Conservation (phyloP, 1,140 invertebrate species). For the Rhopalosiphum maidis region DNA sequence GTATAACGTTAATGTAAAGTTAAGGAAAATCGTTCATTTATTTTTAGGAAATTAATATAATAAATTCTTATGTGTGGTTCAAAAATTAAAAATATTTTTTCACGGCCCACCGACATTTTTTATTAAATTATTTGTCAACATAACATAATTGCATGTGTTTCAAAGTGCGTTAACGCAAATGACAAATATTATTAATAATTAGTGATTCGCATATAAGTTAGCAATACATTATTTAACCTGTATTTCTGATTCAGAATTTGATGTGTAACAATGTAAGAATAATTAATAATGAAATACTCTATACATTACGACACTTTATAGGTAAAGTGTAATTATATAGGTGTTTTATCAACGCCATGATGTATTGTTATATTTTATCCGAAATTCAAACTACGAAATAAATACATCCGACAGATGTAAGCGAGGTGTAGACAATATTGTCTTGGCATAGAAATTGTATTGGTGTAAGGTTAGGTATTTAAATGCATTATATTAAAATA, state of each 20-base stretch:
- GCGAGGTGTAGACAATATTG: not conserved
- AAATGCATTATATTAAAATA: not conserved
- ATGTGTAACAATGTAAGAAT: not conserved
- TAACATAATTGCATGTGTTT: not conserved
- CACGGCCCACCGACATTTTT: not conserved
- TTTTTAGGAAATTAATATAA: not conserved
- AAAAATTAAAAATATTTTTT: not conserved
- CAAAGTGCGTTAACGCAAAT: not conserved
- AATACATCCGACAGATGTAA: not conserved
- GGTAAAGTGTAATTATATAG: not conserved
- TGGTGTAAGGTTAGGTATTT: not conserved
- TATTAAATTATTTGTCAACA: not conserved
- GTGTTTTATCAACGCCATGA: not conserved
- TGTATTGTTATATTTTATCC: not conserved
- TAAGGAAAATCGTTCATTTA: not conserved
- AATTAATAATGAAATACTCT: constrained; percentile 10
- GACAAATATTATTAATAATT: not conserved
- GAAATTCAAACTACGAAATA: not conserved
- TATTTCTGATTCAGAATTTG: not conserved
- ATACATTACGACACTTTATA: not conserved
- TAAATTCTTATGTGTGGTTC: not conserved
- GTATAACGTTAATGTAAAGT: not conserved
- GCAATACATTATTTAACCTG: not conserved
- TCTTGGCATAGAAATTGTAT: not conserved
- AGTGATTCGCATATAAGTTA: not conserved